Evolutionary conservation across 2,797 vertebrate species (phyloP).

Genomic region (Bradypodion pumilum): DNA sequence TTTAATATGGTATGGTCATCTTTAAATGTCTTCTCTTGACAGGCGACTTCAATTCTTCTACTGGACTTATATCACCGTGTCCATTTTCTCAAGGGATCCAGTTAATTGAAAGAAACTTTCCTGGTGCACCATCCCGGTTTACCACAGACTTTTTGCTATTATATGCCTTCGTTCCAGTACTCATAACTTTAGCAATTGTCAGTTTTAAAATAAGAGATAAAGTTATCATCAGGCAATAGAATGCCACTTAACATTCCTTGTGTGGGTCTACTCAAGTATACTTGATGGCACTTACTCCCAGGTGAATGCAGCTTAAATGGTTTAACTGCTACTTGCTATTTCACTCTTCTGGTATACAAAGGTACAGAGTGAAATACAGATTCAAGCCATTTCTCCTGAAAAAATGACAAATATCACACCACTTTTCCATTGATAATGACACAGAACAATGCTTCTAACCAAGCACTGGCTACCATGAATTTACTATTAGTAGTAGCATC

Average conservation of each 20-base stretch:
- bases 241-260: neutral
- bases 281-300: neutral
- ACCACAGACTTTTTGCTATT: slow-evolving; percentile 86
- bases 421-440: no score
- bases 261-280: neutral
- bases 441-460: no score
- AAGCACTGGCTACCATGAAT: no score
- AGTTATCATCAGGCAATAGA: slow-evolving; percentile 77
- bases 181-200: slow-evolving; percentile 83
- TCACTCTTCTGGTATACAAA: neutral
- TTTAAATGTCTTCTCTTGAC: slow-evolving; percentile 35
- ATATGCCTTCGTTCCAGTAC: slow-evolving; percentile 88
- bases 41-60: slow-evolving; percentile 66
- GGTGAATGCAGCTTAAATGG: neutral
- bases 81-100: slow-evolving; percentile 62
- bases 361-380: neutral
- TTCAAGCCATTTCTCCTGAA: slow-evolving; percentile 1
- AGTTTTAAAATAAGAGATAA: slow-evolving; percentile 90
- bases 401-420: no score
- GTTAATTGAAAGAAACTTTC: slow-evolving; percentile 74
- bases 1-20: neutral
- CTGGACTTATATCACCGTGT: slow-evolving; percentile 49
- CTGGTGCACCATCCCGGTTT: slow-evolving; percentile 83
- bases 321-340: neutral
- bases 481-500: no score